Base-by-base conservation (phyloP, 2,113 vertebrate genomes). In the Pseudonaja textilis region DNA sequence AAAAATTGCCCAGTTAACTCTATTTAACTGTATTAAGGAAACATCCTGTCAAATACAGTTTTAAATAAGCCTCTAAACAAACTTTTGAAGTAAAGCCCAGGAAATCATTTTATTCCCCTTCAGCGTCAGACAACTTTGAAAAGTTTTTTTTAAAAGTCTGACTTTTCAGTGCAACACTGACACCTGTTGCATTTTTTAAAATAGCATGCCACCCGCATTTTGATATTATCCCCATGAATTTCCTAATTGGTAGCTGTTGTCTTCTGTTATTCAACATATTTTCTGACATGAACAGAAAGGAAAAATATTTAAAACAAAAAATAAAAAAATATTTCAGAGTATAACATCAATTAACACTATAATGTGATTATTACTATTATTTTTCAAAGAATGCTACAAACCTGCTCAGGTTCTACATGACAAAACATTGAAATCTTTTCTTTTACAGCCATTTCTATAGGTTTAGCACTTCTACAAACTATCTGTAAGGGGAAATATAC, bases 341-440 rank as follows among this genome's bases (percentile, higher is more conserved):
- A 18, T 7, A 1, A 59, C 55, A 50, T 50, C 7, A 50, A 45
- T 18, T 69, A 25, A 64, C 1, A 92, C 1, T 2, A 52, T 6
- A 74, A 56, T 34, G 86, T 47, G 45, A 23, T 52, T 81, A 14
- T 47, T 39, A n/a, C n/a, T n/a, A 26, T 2, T 14, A 59, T 59
- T 59, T 26, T 87, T 39, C 59, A 69, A 93, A 10, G 34, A 8
- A 87, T 25, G 22, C 16, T 81, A 97, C 97, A 94, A 61, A 98
- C 98, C 98, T 98, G 98, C 93, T 98, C 98, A 86, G 98, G 98
- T 50, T 98, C 97, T 94, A 98, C 98, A 0, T 98, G 98, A 92
- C 98, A 98, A 96, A 98, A 98, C 98, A 98, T 98, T 50, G 98
- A 98, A 94, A 98, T 98, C 95, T 98, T 98, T 96, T 98, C 97